A percentile compares a stretch with the other conserved stretches of the same genome.
These are phyloP conservation scores for Heliconius hewitsoni DNA, from an alignment of 1,140 invertebrate genomes.

Conservation along the genomic window DNA sequence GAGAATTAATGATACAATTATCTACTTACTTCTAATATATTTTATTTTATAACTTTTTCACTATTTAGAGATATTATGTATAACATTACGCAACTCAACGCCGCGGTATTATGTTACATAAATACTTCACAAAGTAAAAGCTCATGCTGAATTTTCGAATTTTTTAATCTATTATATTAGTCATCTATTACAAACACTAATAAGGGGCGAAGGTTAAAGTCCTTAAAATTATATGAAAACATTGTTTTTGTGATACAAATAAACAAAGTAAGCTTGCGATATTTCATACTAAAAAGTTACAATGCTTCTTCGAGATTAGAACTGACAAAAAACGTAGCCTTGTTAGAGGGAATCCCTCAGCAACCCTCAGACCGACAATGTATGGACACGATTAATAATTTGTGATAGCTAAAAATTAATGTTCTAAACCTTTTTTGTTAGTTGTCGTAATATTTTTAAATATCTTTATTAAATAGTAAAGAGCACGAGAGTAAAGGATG, in stretches of 20 bases:
- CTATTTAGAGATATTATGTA: too few species aligned
- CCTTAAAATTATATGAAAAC: slow-evolving; percentile 5
- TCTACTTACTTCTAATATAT: too few species aligned
- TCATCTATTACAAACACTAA: background rate
- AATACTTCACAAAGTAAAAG: too few species aligned
- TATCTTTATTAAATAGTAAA: background rate
- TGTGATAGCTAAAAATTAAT: slow-evolving; percentile 53
- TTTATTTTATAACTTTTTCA: too few species aligned
- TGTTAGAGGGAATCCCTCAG: slow-evolving; percentile 60
- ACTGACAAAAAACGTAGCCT: slow-evolving; percentile 61
- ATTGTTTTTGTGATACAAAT: background rate
- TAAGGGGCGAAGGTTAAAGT: background rate
- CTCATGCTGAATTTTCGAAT: background rate
- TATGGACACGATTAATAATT: slow-evolving; percentile 72
- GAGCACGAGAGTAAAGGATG: too few species aligned
- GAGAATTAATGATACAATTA: background rate
- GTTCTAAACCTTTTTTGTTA: background rate
- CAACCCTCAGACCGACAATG: slow-evolving; percentile 56
- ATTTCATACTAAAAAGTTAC: slow-evolving; percentile 15
- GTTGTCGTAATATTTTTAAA: background rate
- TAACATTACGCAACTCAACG: too few species aligned
- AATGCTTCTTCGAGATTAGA: slow-evolving; percentile 46
- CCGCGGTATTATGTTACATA: too few species aligned
- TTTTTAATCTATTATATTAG: background rate
- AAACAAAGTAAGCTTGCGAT: background rate